Evolutionary conservation across 2,888 invertebrate genomes (phyloP).

Genomic region (Ditula angustiorana): DNA sequence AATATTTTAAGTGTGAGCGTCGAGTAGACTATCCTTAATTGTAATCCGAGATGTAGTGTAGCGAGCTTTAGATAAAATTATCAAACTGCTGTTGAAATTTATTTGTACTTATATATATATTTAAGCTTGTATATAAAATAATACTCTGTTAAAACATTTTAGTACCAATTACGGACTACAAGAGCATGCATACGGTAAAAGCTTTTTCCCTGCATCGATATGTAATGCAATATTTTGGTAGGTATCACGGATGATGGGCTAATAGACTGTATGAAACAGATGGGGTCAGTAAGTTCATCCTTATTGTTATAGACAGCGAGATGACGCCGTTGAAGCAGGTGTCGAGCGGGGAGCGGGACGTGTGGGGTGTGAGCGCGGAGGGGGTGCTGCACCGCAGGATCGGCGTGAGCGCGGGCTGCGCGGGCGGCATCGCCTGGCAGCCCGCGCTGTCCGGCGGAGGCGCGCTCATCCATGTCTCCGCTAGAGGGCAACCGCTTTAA

Average conservation of each 20-base stretch:
- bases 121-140: constrained; percentile 32
- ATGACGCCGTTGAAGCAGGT: constrained; percentile 87
- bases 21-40: not conserved
- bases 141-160: constrained; percentile 32
- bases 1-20: not conserved
- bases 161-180: constrained; percentile 38
- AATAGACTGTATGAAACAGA: no score
- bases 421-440: constrained; percentile 92
- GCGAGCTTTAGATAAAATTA: not conserved
- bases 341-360: constrained; percentile 88
- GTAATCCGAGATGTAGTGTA: not conserved
- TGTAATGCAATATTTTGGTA: constrained; percentile 38
- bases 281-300: not conserved
- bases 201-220: constrained; percentile 40
- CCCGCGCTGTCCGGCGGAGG: constrained; percentile 85
- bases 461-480: constrained; percentile 71
- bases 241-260: constrained; percentile 21
- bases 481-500: constrained; percentile 60
- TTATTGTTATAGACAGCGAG: constrained; percentile 63
- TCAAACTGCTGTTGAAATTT: constrained; percentile 5
- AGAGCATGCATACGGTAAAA: constrained; percentile 37
- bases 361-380: constrained; percentile 91
- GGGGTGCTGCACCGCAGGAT: constrained; percentile 89
- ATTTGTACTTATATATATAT: constrained; percentile 6
- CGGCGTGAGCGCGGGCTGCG: constrained; percentile 90